Evolutionary conservation across 1,140 invertebrate species (phyloP).

Genomic region (Metaphire vulgaris): DNA sequence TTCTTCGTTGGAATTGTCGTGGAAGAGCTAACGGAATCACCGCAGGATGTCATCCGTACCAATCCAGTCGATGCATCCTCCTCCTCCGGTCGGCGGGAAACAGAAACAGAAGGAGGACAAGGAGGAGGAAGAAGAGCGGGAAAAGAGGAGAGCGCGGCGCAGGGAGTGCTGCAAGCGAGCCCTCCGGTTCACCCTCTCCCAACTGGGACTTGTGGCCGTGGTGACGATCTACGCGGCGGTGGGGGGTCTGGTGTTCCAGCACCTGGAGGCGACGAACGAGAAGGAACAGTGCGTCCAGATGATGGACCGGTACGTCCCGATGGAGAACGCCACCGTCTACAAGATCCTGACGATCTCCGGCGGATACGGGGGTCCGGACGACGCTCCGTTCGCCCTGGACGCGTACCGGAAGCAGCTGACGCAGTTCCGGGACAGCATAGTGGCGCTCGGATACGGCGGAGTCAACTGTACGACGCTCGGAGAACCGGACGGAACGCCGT

Average conservation of each 20-base stretch:
- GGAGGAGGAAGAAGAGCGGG: neutral
- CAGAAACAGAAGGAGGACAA: neutral
- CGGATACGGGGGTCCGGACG: slow-evolving; percentile 59
- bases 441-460: slow-evolving; percentile 43
- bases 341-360: slow-evolving; percentile 72
- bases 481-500: slow-evolving; percentile 23
- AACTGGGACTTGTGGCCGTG: slow-evolving; percentile 81
- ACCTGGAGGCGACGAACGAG: slow-evolving; percentile 75
- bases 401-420: slow-evolving; percentile 34
- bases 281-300: slow-evolving; percentile 63
- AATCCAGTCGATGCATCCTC: slow-evolving; percentile 1
- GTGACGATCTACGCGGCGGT: slow-evolving; percentile 87
- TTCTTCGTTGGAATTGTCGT: neutral
- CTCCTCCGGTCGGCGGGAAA: neutral
- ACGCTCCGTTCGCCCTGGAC: slow-evolving; percentile 65
- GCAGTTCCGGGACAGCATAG: slow-evolving; percentile 40
- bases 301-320: slow-evolving; percentile 7
- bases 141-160: neutral
- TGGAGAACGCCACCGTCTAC: slow-evolving; percentile 62
- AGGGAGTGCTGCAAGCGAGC: slow-evolving; percentile 61
- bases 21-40: neutral
- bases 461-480: slow-evolving; percentile 36
- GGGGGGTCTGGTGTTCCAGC: slow-evolving; percentile 85
- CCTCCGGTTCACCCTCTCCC: slow-evolving; percentile 86
- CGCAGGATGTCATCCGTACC: neutral